Evolutionary conservation across 2,113 vertebrate species (phyloP), one percentile per base, ranked within the genome.

Genomic region (Phainopepla nitens): DNA sequence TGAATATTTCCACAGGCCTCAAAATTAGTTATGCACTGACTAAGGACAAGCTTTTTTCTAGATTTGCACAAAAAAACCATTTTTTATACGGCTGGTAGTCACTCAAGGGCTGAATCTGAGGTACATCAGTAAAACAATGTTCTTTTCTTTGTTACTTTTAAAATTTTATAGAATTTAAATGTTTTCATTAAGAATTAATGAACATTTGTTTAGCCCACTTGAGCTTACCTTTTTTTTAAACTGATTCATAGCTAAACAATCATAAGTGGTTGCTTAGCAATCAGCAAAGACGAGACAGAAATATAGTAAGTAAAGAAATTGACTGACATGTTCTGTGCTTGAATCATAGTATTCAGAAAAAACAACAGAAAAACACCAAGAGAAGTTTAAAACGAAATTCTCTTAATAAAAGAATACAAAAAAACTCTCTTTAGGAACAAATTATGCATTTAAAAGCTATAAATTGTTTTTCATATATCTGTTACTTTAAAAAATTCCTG

Each of bases 241-340:
- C 49, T 85, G 45, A 96, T 70, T 82, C 91, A 15, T 72, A 96
- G 69, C 64, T 62, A 87, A 76, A 93, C 77, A 93, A 87, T 51
- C 56, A 42, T 77, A 95, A 96, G 39, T 70, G 90, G 96, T 96
- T 97, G 90, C 90, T 97, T 89, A 96, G 95, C 87, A 97, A 96
- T 97, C 91, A 83, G 91, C 56, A 87, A 96, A 58, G 47, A 96
- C 8, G 23, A 93, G 44, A 80, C 82, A 94, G 89, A 97, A 96
- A 96, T 95, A 72, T 7, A 94, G 44, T 94, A 84, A 96, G 81
- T 58, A 97, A 92, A 64, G 66, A 91, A 64, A 94, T 75, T 87
- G 96, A 95, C 60, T 93, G 93, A 82, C 69, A 83, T 92, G 23
- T 82, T 77, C 76, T 54, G 45, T 36, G 49, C 70, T 86, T 94